Conservation (phyloP, 2,888 invertebrate species). For the Hartigia nigra region DNA sequence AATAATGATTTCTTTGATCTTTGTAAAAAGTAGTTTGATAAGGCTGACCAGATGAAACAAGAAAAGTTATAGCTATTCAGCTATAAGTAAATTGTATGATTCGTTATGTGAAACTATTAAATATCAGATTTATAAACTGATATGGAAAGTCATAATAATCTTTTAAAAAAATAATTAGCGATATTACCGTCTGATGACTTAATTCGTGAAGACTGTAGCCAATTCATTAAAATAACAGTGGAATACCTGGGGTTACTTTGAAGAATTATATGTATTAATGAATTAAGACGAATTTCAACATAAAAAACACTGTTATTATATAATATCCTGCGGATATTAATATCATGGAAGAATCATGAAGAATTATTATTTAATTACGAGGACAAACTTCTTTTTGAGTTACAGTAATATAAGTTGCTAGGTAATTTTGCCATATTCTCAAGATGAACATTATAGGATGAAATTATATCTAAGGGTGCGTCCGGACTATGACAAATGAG, state of each 20-base stretch:
- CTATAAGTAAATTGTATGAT: not conserved
- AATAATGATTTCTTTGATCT: not conserved
- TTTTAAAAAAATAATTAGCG: not conserved
- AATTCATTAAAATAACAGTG: not conserved
- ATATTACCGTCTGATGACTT: not conserved
- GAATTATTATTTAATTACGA: not conserved
- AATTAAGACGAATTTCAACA: not conserved
- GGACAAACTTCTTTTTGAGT: not conserved
- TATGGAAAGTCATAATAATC: no score
- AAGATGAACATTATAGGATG: not conserved
- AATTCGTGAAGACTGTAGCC: not conserved
- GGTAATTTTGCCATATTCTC: not conserved
- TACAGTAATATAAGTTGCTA: not conserved
- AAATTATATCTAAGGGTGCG: not conserved
- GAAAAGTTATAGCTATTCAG: not conserved
- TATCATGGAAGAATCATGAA: not conserved
- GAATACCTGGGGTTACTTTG: not conserved
- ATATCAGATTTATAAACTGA: not conserved
- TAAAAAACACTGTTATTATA: not conserved
- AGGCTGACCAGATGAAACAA: not conserved
- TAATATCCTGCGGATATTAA: not conserved
- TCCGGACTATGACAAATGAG: not conserved
- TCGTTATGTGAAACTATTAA: not conserved
- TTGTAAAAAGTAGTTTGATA: not conserved
- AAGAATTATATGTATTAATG: not conserved